Base-by-base conservation (phyloP, 2,797 vertebrate species). In the Naso thynnoides region DNA sequence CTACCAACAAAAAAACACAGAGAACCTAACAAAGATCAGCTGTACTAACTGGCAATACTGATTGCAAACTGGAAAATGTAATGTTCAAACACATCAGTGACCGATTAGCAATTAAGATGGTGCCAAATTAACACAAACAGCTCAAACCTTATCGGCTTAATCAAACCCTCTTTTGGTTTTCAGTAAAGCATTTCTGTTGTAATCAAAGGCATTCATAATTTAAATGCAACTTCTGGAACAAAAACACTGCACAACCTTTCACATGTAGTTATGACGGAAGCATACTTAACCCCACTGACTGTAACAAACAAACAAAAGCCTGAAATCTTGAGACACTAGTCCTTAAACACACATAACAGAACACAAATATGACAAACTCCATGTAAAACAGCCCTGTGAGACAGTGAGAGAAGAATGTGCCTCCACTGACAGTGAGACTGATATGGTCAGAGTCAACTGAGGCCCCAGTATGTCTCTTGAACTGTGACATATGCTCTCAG, bases 61-160 rank as follows among this genome's bases (percentile, higher is more conserved):
- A 76, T 69, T 41, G 69, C 18, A 58, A 78, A 42, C 45, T 58
- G n/a, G n/a, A 52, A 75, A 86, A 75, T 8, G 8, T 27, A 60
- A n/a, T n/a, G n/a, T n/a, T n/a, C n/a, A n/a, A n/a, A n/a, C n/a
- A 66, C 54, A 38, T 62, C 50, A 57, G 54, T 61, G 53, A 52
- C 36, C 54, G 4, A 19, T 24, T 52, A 26, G 31, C 60, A 56
- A 42, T 44, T 1, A 50, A 53, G 31, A 41, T 52, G 26, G n/a
- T 82, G 79, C 82, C 77, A 86, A 71, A 77, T 31, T 61, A 56
- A 47, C 60, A 59, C 52, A 61, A 82, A 73, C 68, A 60, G 38
- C 44, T 70, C 55, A 38, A 45, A 72, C 33, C 57, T 74, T 76
- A 83, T 86, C 72, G 45, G 67, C 64, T 78, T 19, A 67, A 89